Conservation (phyloP, 1,140 invertebrate genomes). For the Caenorhabditis tropicalis region DNA sequence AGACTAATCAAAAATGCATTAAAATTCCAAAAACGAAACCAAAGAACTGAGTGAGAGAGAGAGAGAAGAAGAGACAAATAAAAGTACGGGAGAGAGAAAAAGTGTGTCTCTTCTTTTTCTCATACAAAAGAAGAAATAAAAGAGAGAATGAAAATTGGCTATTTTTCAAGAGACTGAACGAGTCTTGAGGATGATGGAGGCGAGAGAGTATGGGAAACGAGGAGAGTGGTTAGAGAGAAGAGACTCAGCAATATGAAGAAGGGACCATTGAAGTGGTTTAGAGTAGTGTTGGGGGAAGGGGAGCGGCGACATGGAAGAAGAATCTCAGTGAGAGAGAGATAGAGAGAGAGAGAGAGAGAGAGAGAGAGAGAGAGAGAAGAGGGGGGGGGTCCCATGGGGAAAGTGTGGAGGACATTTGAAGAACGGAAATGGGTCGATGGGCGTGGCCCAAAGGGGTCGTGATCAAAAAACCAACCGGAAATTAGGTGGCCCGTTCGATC, state of each 20-base stretch:
- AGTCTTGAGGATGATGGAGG: not conserved
- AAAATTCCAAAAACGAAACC: not conserved
- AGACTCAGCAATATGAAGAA: not conserved
- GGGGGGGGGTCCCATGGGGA: not conserved
- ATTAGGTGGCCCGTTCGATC: too few species aligned
- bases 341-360: not conserved
- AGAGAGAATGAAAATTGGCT: not conserved
- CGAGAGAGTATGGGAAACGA: not conserved
- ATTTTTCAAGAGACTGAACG: too few species aligned
- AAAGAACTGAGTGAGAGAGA: not conserved
- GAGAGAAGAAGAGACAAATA: not conserved
- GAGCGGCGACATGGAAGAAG: not conserved
- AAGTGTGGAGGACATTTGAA: too few species aligned
- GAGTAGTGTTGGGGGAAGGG: not conserved
- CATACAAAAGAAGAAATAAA: too few species aligned
- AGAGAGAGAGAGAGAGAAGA: not conserved
- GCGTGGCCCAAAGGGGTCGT: too few species aligned
- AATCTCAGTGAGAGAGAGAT: not conserved
- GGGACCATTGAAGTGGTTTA: not conserved
- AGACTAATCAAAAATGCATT: too few species aligned
- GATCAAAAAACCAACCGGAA: too few species aligned
- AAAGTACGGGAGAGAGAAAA: not conserved
- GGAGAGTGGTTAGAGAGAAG: not conserved
- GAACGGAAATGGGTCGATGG: too few species aligned
- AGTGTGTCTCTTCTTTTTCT: not conserved